phyloP scores from a whole-genome alignment of 2,113 vertebrate genomes.

The Vicugna pacos region DNA sequence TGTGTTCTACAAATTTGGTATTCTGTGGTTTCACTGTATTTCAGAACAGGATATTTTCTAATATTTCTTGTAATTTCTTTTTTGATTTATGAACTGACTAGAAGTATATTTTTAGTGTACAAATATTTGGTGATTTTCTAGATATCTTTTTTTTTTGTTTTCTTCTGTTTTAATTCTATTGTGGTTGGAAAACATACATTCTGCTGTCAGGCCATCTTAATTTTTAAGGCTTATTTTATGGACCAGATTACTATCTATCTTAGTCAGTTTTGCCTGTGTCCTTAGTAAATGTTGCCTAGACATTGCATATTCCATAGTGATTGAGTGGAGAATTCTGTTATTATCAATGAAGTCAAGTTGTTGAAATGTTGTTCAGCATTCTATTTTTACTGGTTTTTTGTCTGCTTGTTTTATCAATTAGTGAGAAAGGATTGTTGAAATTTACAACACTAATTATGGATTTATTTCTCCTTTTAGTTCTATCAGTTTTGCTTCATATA shows the following conservation, averaged over 20 bases:
- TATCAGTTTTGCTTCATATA: neutral
- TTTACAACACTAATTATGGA: neutral
- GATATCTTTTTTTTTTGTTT: conserved; percentile 33
- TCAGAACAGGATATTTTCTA: conserved; percentile 20
- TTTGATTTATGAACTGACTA: conserved; percentile 28
- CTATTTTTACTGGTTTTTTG: neutral
- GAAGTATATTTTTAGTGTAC: neutral
- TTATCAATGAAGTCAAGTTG: neutral
- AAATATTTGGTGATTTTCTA: conserved; percentile 12
- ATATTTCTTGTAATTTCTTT: conserved; percentile 26
- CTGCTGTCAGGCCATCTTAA: neutral
- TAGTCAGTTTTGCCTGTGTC: neutral
- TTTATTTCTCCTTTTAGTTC: neutral
- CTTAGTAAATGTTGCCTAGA: neutral
- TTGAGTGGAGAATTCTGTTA: neutral
- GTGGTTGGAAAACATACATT: neutral
- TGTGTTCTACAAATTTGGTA: neutral
- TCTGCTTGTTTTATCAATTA: conserved; percentile 32
- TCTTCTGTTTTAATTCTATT: conserved; percentile 37
- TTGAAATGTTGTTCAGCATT: conserved; percentile 37
- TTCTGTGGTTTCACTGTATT: neutral
- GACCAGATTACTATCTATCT: neutral
- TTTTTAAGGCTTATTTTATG: conserved; percentile 8
- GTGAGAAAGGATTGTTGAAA: conserved; percentile 26
- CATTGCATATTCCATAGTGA: neutral